These are phyloP conservation scores for Cyclura pinguis DNA, from an alignment of 2,797 vertebrate species.

Conservation along the genomic window DNA sequence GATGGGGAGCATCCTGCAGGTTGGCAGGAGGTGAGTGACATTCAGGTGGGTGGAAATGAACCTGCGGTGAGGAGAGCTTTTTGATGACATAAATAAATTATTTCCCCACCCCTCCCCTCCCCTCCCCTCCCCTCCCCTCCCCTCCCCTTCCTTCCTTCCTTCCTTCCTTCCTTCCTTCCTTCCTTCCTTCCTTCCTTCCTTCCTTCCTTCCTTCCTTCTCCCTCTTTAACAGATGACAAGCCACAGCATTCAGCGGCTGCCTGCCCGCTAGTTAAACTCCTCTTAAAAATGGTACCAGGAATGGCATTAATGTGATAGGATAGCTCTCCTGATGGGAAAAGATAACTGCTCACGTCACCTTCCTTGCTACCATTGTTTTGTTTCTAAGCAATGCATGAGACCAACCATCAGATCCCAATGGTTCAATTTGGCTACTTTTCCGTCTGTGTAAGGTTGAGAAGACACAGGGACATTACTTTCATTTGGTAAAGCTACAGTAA, in stretches of 20 bases:
- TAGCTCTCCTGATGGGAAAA: no score
- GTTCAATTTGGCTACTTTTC: not conserved
- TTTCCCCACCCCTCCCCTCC: no score
- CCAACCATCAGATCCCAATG: not conserved
- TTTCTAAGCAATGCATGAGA: not conserved
- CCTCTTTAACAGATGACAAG: not conserved
- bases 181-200: no score
- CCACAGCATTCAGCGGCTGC: not conserved
- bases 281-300: not conserved
- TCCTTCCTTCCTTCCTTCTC: no score
- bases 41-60: not conserved
- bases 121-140: no score
- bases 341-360: no score
- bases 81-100: not conserved
- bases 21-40: not conserved
- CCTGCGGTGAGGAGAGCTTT: not conserved
- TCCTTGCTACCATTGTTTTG: not conserved
- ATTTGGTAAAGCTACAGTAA: not conserved
- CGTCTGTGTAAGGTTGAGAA: not conserved
- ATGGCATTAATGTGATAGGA: not conserved
- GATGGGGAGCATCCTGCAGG: not conserved
- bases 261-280: not conserved
- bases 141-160: no score
- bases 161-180: no score
- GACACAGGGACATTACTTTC: not conserved